Conservation (phyloP, 2,797 vertebrate genomes). For the Notolabrus celidotus region DNA sequence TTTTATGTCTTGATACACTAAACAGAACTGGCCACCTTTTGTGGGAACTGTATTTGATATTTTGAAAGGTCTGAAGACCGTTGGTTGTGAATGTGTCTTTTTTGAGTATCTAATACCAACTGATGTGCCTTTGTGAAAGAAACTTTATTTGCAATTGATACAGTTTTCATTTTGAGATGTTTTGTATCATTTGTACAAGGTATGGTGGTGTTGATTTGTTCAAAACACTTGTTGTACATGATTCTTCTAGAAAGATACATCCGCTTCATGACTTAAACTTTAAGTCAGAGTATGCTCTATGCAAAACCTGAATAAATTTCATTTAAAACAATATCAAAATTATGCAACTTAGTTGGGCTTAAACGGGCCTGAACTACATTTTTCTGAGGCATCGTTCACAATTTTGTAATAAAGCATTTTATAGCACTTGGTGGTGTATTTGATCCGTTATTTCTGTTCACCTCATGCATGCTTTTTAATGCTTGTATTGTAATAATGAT, state of each 20-base stretch:
- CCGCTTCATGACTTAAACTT: constrained; percentile 41
- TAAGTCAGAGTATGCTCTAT: constrained; percentile 56
- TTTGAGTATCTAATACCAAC: constrained; percentile 58
- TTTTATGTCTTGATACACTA: constrained; percentile 60
- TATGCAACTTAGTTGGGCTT: constrained; percentile 56
- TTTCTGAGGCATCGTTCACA: constrained; percentile 67
- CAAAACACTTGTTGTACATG: constrained; percentile 60
- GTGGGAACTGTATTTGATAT: constrained; percentile 39
- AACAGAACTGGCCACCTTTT: constrained; percentile 39
- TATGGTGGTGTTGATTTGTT: constrained; percentile 46
- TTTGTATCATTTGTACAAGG: constrained; percentile 66
- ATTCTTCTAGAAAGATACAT: constrained; percentile 42
- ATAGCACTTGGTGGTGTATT: constrained; percentile 72
- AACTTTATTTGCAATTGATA: constrained; percentile 61
- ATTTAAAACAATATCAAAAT: constrained; percentile 30
- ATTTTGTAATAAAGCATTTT: constrained; percentile 88
- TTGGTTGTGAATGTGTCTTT: constrained; percentile 70
- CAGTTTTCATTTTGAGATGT: constrained; percentile 54
- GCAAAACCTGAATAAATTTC: constrained; percentile 53
- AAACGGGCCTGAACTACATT: constrained; percentile 50
- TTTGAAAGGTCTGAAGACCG: constrained; percentile 48
- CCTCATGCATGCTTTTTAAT: background rate
- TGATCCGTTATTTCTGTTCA: constrained; percentile 16
- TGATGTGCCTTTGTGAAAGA: constrained; percentile 80
- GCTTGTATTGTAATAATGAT: no score